phyloP scores from a whole-genome alignment of 2,888 invertebrate species.

The Camptogramma bilineatum region DNA sequence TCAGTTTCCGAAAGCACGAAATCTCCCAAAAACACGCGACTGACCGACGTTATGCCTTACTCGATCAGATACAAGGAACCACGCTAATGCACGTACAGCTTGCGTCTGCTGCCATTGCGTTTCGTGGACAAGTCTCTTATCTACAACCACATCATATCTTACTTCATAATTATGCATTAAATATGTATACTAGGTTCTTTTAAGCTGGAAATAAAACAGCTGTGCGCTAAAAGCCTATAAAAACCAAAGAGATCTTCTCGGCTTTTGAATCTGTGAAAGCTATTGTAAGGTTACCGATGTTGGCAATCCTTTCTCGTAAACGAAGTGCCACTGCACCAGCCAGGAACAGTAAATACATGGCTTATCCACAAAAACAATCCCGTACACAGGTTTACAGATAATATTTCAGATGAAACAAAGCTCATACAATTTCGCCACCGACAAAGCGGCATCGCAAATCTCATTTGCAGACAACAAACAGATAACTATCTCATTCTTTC shows the following conservation, averaged over 20 bases:
- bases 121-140: not conserved
- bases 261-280: not conserved
- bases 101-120: not conserved
- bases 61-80: slow-evolving; percentile 38
- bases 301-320: not conserved
- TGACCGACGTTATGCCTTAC: slow-evolving; percentile 32
- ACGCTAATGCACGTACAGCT: slow-evolving; percentile 12
- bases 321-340: slow-evolving; percentile 9
- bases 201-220: not conserved
- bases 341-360: slow-evolving; percentile 13
- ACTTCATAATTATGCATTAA: not conserved
- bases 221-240: not conserved
- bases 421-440: slow-evolving; percentile 77
- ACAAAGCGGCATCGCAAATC: slow-evolving; percentile 83
- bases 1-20: slow-evolving; percentile 49
- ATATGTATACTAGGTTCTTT: not conserved
- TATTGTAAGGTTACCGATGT: not conserved
- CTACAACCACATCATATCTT: not conserved
- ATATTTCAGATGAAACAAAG: slow-evolving; percentile 79
- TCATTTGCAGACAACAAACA: slow-evolving; percentile 81
- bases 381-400: slow-evolving; percentile 61
- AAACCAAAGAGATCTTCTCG: not conserved
- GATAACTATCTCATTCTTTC: slow-evolving; percentile 84
- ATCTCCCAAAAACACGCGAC: slow-evolving; percentile 46
- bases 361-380: slow-evolving; percentile 64